Percentiles rank a stretch among this genome's conserved stretches.
Evolutionary conservation across 1,140 invertebrate species (phyloP).

Genomic region (Bombus breviceps): DNA sequence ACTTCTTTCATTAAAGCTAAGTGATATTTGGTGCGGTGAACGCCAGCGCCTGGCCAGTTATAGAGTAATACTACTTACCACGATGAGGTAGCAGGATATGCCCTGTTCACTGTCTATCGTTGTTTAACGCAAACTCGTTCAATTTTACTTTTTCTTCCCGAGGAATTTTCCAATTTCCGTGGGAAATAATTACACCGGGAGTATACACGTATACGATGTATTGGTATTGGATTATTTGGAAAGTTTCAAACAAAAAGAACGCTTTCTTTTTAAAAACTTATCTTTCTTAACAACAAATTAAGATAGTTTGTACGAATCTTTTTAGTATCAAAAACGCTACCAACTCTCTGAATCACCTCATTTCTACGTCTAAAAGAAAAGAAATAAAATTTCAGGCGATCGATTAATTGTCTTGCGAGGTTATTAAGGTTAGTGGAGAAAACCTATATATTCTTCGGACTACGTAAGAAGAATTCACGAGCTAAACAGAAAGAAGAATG

Average conservation of each 20-base stretch:
- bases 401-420: not conserved
- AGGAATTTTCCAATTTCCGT: not conserved
- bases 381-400: not conserved
- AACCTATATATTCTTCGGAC: not conserved
- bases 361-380: not conserved
- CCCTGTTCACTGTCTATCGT: not conserved
- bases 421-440: not conserved
- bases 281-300: no score
- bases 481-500: not conserved
- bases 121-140: not conserved
- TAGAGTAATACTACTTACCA: constrained; percentile 29
- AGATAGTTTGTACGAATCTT: no score
- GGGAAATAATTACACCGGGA: not conserved
- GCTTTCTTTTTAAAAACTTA: no score
- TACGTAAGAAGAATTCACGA: not conserved
- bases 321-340: no score
- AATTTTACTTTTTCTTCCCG: not conserved
- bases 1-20: constrained; percentile 39
- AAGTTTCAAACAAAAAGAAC: no score
- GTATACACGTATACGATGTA: not conserved
- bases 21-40: constrained; percentile 14
- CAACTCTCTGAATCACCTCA: no score
- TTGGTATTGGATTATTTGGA: no score
- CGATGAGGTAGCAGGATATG: not conserved
- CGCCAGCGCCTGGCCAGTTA: constrained; percentile 10